Evolutionary conservation across 2,888 invertebrate species (phyloP), one percentile per base, ranked within the genome.

Genomic region (Cacoxenus indagator): DNA sequence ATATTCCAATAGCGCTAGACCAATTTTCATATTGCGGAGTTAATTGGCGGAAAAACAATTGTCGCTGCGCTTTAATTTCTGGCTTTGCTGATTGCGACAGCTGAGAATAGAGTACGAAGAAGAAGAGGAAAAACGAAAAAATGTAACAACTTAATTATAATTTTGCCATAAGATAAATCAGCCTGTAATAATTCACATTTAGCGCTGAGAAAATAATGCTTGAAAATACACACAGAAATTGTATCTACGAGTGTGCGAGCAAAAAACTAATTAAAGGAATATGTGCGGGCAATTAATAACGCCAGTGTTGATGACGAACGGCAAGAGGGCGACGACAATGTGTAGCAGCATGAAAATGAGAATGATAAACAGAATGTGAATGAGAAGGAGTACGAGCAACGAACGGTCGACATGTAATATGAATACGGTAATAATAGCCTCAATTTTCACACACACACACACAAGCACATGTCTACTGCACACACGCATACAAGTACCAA

Each of bases 261-360:
- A 22, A 67, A 81, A 80, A 83, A 83, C 83, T 81, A 81, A 81
- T 81, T 81, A 81, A 81, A 81, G 82, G 74, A 75, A 78, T 77
- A 79, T 78, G 83, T 78, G 75, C 78, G 72, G 76, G 76, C 83
- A 81, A 80, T 83, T 80, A 81, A 79, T 79, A 83, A 61, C 11
- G n/a, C 22, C 4, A 43, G n/a, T n/a, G 14, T n/a, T n/a, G 37
- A 37, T 11, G 37, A 37, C 37, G 11, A 37, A 5, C 6, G 37
- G 6, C 6, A 37, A 5, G 37, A 37, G 37, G 37, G 11, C 5
- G 11, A 37, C 37, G 11, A 37, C 5, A 37, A 5, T 5, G 37
- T 37, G 6, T 54, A 51, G 11, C 17, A 54, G 24, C 54, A 9
- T 14, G 48, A 24, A 3, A 54, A 11, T 54, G n/a, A 48, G n/a